A percentile compares a stretch with the other conserved stretches of the same genome.
Evolutionary conservation across 2,797 vertebrate species (phyloP).

Genomic region (Platyrinchus mystaceus): DNA sequence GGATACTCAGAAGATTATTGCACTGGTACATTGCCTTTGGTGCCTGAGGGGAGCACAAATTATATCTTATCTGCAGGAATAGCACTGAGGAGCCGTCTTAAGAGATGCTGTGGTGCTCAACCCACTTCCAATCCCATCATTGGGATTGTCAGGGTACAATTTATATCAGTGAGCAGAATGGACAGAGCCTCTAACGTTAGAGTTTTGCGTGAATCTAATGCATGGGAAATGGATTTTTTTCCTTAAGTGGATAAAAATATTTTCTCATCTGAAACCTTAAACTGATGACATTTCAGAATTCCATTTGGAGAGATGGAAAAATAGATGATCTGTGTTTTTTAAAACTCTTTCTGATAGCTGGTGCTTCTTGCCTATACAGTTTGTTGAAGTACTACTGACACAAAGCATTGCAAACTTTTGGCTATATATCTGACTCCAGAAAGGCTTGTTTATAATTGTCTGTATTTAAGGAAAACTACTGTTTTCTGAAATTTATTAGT

Average conservation of each 20-base stretch:
- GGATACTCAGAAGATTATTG: conserved; percentile 46
- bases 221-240: conserved; percentile 57
- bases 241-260: conserved; percentile 49
- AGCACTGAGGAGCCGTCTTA: not conserved
- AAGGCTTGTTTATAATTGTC: not conserved
- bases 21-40: conserved; percentile 22
- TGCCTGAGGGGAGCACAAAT: conserved; percentile 56
- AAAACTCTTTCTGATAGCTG: conserved; percentile 9
- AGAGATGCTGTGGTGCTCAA: conserved; percentile 1
- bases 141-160: conserved; percentile 39
- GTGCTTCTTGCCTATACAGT: not conserved
- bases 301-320: conserved; percentile 32
- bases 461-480: not conserved
- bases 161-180: conserved; percentile 37
- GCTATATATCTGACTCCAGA: not conserved
- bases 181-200: conserved; percentile 4
- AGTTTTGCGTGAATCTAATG: conserved; percentile 16
- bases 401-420: not conserved
- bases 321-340: conserved; percentile 18
- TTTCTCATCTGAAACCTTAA: conserved; percentile 39
- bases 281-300: conserved; percentile 60
- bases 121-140: conserved; percentile 37
- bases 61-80: conserved; percentile 53
- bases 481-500: not conserved
- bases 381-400: not conserved